Evolutionary conservation across 2,888 invertebrate genomes (phyloP).

Genomic region (Geotrupes spiniger): DNA sequence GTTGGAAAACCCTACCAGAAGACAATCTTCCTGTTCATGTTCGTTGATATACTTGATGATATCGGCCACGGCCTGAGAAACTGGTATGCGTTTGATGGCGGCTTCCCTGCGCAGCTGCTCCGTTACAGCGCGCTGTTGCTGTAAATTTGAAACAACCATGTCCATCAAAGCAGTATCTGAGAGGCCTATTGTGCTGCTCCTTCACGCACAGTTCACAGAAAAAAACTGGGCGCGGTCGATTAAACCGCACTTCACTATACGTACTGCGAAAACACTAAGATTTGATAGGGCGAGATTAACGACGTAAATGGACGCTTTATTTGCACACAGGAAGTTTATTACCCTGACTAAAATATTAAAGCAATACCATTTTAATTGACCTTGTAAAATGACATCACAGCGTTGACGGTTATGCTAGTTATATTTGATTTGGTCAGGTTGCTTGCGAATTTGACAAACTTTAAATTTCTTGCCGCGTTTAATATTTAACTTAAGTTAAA

Average conservation of each 20-base stretch:
- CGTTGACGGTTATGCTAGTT: too few species aligned
- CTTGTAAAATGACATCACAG: too few species aligned
- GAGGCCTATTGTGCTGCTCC: slow-evolving; percentile 72
- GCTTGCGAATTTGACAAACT: too few species aligned
- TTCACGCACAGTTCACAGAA: slow-evolving; percentile 21
- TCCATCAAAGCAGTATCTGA: slow-evolving; percentile 88
- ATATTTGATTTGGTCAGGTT: too few species aligned
- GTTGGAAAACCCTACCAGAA: slow-evolving; percentile 89
- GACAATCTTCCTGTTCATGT: slow-evolving; percentile 89
- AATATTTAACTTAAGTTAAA: too few species aligned
- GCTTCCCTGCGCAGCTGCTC: slow-evolving; percentile 92
- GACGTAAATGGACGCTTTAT: not conserved
- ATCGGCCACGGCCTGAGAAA: slow-evolving; percentile 88
- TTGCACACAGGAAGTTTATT: slow-evolving; percentile 1
- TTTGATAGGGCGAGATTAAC: not conserved
- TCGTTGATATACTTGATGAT: slow-evolving; percentile 88
- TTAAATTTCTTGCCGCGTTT: too few species aligned
- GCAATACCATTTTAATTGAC: slow-evolving; percentile 2
- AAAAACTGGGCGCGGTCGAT: slow-evolving; percentile 10
- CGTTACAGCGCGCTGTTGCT: slow-evolving; percentile 90
- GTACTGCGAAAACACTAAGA: not conserved
- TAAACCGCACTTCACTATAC: slow-evolving; percentile 11
- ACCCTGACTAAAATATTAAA: slow-evolving; percentile 7
- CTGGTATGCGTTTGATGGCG: slow-evolving; percentile 79
- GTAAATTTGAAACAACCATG: slow-evolving; percentile 90